Base-by-base conservation (phyloP, 1,140 invertebrate species). In the Gryon sp. region DNA sequence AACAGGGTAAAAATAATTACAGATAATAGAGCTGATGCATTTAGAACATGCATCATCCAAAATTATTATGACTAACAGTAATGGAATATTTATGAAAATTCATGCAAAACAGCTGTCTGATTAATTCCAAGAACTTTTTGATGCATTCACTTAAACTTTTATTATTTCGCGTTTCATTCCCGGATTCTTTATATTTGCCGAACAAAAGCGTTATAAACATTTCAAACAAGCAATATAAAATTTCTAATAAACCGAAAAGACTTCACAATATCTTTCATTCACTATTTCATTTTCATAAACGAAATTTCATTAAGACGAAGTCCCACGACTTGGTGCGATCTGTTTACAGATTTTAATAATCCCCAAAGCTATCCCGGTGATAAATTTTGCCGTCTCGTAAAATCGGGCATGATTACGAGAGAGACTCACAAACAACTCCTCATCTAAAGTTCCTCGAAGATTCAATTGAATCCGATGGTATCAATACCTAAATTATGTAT, bases 311-410 rank as follows among this genome's bases (percentile, higher is more conserved):
- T 68, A 78, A 65, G 20, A 30, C 66, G n/a, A 22, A 69, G 57
- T 69, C 38, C 57, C 65, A 75, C 26, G 63, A 52, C 57, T 63
- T 40, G 65, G 80, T 73, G 78, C 75, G 78, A 77, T 82, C 78
- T 82, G 81, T 84, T 84, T 83, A 83, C 77, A 82, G 80, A 83
- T 83, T 83, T 79, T 82, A 83, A 84, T 83, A 83, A 82, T 83
- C 83, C 77, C 68, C 41, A 73, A 77, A 72, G 68, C 77, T 72
- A 81, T 82, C 75, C 76, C 52, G 40, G 73, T 79, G 72, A 85
- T 85, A 84, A 85, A 85, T 84, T 82, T 80, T 69, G 57, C 69
- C 78, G 75, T 70, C 81, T 84, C 81, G 73, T 84, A 84, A 85
- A 85, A 83, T 80, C 79, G 73, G 60, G 68, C 48, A 78, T 59